Evolutionary conservation across 2,797 vertebrate genomes (phyloP).

Genomic region (Loris lydekkerianus): DNA sequence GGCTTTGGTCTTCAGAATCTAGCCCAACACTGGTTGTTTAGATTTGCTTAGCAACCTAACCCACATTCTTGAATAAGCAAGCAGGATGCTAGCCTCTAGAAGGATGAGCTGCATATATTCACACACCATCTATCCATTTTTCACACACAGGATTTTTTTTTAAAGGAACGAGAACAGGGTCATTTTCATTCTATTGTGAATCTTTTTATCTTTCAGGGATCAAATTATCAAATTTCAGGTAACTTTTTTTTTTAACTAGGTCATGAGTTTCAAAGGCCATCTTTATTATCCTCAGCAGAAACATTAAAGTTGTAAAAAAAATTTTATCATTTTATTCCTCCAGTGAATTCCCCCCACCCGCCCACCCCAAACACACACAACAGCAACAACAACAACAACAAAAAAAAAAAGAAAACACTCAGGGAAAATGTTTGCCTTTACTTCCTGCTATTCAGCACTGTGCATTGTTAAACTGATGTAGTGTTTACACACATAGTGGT

Average conservation of each 20-base stretch:
- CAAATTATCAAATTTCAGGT: conserved; percentile 92
- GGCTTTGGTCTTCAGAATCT: conserved; percentile 82
- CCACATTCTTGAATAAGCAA: conserved; percentile 88
- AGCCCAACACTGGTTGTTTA: conserved; percentile 75
- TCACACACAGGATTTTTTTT: conserved; percentile 67
- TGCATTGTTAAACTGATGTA: conserved; percentile 86
- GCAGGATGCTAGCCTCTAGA: conserved; percentile 85
- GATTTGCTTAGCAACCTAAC: conserved; percentile 88
- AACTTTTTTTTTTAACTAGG: conserved; percentile 86
- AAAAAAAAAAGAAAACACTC: conserved; percentile 56
- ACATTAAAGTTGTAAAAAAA: conserved; percentile 83
- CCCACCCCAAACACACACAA: background rate
- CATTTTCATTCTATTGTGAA: conserved; percentile 86
- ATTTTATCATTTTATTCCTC: conserved; percentile 56
- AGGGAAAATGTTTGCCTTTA: conserved; percentile 81
- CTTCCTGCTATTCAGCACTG: conserved; percentile 87
- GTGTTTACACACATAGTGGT: conserved; percentile 88
- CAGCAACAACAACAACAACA: too few relatives aligned
- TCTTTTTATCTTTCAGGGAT: conserved; percentile 89
- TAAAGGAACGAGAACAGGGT: conserved; percentile 73
- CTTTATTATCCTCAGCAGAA: conserved; percentile 81
- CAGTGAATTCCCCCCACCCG: background rate
- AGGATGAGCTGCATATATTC: conserved; percentile 81
- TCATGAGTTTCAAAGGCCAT: conserved; percentile 89
- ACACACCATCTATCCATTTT: conserved; percentile 84